Evolutionary conservation across 1,140 invertebrate species (phyloP), one percentile per base, ranked within the genome.

Genomic region (Hyles euphorbiae): DNA sequence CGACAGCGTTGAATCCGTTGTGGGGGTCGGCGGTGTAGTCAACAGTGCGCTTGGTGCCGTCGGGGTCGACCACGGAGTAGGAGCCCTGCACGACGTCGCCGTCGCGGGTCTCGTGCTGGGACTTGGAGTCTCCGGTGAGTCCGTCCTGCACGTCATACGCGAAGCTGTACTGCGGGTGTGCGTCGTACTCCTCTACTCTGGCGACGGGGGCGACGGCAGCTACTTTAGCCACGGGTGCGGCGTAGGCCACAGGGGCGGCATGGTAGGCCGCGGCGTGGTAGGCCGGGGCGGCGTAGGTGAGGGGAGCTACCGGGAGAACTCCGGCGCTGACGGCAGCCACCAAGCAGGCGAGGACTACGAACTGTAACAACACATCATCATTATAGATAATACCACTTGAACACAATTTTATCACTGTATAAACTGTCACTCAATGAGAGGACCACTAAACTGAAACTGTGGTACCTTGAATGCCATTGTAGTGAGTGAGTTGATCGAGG

Each of bases 71-170:
- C 3, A 93, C 73, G 3, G 90, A 91, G 79, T 93, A 93, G 45
- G 89, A 89, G 57, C 92, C 92, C 69, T 92, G 90, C 7, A 92
- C 90, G 2, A 91, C 74, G 59, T 92, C 91, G 3, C 92, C 92
- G 56, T 92, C 86, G 44, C 92, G 87, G 33, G 79, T 90, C 77
- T 94, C 93, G 56, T 92, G 89, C 67, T 93, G 92, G 62, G 87
- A 88, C 78, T 94, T 94, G 2, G 91, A 82, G 76, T 94, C 93
- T 2, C 94, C 92, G 33, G 91, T 94, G 50, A 91, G 77, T 10
- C 84, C 77, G 61, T 94, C 93, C 34, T 93, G 91, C 0, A 94
- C 92, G 36, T 91, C 90, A 71, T 93, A 93, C 2, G 89, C 88
- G 68, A 91, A 93, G 55, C 90, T 87, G 75, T 92, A 93, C 56